Base-by-base conservation (phyloP, 2,888 invertebrate genomes). In the Coenonympha glycerion region DNA sequence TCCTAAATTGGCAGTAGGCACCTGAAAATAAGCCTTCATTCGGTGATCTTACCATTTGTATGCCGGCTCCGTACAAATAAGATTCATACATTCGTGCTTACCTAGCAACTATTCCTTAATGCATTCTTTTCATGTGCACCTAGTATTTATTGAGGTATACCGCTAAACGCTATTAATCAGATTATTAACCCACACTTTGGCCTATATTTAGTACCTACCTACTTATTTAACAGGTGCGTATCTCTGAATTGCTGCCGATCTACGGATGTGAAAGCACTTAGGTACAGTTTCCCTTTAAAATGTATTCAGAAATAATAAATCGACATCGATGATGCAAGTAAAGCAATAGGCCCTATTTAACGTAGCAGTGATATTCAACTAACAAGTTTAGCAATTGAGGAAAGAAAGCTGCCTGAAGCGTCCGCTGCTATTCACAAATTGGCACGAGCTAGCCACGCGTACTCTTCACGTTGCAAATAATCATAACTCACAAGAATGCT, bases 371-470 rank as follows among this genome's bases (percentile, higher is more conserved):
- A 78, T 82, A 82, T 82, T 76, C 76, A 73, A 78, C 76, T 79
- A 81, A 83, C 83, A 79, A 81, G 82, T 83, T 79, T 75, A 83
- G 79, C 81, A 76, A 78, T 76, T 75, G 66, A 79, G 83, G 82
- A 85, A 86, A 85, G 83, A 85, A 85, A 85, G 84, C 81, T 74
- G 79, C 79, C 75, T 68, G 71, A 65, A 79, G 81, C 83, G 80
- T 79, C 80, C 81, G 79, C 76, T 76, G 79, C 79, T 83, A 80
- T 81, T 80, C 83, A 83, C 86, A 85, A 85, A 84, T 86, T 85
- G 84, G 83, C 84, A 85, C 85, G 85, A 85, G 84, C 83, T 76
- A 73, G 78, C 75, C 85, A 84, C 84, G 82, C 84, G 82, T 73
- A 69, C 57, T 53, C 36, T 54, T 54, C 30, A 49, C 60, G 56